Base-by-base conservation (phyloP, 2,888 invertebrate genomes). In the Neoascia interrupta region DNA sequence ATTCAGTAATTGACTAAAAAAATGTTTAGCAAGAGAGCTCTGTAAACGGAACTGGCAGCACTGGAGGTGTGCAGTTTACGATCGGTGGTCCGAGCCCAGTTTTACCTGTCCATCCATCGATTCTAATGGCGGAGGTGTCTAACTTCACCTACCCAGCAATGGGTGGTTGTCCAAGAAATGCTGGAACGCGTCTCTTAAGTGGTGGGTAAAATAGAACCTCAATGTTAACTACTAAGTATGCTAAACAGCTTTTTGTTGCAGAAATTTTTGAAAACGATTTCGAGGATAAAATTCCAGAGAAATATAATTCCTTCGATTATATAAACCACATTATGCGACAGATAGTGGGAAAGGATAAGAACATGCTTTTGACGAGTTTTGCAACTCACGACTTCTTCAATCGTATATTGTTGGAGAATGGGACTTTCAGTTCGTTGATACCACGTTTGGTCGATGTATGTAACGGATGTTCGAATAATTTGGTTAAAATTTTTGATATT, bases 391-490 rank as follows among this genome's bases (percentile, higher is more conserved):
- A 89, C 56, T 90, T 89, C 73, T 89, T 90, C 58, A 86, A 87
- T 28, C 84, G 84, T 3, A 85, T 86, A 6, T 83, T 86, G 1
- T 81, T 88, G 19, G 87, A 88, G 31, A 85, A 89, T 58, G 90
- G 90, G 13, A 86, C 88, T 75, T 90, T 90, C 64, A 85, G 83
- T 15, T 84, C 84, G 2, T 86, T 90, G 83, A 85, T 87, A 11
- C 89, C 90, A 1, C 90, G 90, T 5, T 82, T 91, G 1, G 89
- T 89, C 31, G 91, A 91, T 86, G 90, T 91, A 84, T 5, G 0
- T 31, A 31, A 5, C n/a, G 5, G 1, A 2, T 21, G 3, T 41
- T 1, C 3, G 16, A 8, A 10, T 28, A 34, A 26, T 34, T 54
- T 43, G 21, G 18, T 39, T 37, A 13, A 5, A 39, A n/a, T 16